Evolutionary conservation across 2,113 vertebrate species (phyloP), one percentile per base, ranked within the genome.

Genomic region (Fukomys damarensis): DNA sequence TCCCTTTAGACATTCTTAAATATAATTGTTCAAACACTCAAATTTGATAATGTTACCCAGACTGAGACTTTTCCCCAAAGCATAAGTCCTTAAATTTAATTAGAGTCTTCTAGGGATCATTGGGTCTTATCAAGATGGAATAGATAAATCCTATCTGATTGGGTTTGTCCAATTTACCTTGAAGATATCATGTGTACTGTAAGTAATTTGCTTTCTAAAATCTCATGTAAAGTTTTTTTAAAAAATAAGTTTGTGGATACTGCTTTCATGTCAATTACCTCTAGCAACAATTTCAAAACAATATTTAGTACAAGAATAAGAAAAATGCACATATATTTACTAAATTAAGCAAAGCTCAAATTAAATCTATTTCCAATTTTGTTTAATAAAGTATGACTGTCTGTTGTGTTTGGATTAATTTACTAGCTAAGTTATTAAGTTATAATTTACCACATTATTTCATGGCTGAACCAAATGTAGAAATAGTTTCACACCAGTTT

Each of bases 191-290:
- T 20, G 46, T 38, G 32, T 46, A 14, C 14, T 95, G 63, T 41
- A 66, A 52, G 12, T 94, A 46, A 66, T 80, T 89, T 74, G 9
- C 11, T 93, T 59, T 90, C 80, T 77, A 89, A 83, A 92, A 68
- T 76, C 12, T 28, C 26, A 76, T 41, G 1, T 7, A 74, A 82
- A 66, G 24, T 35, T 41, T 35, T 41, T 87, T 16, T 17, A 4
- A 41, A 79, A 87, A 8, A n/a, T 24, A 72, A 49, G 5, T 17
- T 14, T n/a, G 13, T 59, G 7, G 56, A 83, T 79, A 82, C 19
- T 54, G 4, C 1, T 17, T 88, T 72, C 46, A 30, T 52, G 56
- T n/a, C 28, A 70, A 43, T 88, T 59, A 61, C 3, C 3, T 63
- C 12, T 70, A 49, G 6, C 13, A 86, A 94, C 1, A 86, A 59